Evolutionary conservation across 2,888 invertebrate genomes (phyloP), one percentile per base, ranked within the genome.

Genomic region (Lucinisca nassula): DNA sequence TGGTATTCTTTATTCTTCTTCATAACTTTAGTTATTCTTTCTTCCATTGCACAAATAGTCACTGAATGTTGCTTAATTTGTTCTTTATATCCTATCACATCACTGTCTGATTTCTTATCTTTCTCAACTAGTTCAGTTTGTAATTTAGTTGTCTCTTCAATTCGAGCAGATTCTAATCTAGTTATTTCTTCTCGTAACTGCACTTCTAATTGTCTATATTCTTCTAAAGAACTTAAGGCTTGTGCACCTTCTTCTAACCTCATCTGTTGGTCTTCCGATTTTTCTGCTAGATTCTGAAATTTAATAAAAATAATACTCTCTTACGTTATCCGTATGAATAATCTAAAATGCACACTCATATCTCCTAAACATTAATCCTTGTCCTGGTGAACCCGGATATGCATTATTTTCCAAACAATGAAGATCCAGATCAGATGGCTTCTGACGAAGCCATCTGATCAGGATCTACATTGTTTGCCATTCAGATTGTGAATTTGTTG

Each of bases 11-110:
- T 95, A 83, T 95, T 95, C 85, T 94, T 95, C 91, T 95, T 96
- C 82, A 93, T 93, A 14, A 95, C 91, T 84, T 95, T 96, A 70
- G 92, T 92, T 35, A 96, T 83, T 30, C 95, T 89, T 79, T 96
- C 96, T 88, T 96, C 96, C 95, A 96, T 95, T 76, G 95, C 92
- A 89, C 95, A 95, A 76, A 96, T 96, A 38, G 96, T 96, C 27
- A 96, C 95, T 2, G 96, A 95, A 89, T 96, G 96, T 88, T 96
- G 96, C 55, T 93, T 94, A 14, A 95, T 94, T 86, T 96, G 96
- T 87, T 96, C 96, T 84, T 94, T 95, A 89, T 94, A 96, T 21
- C 91, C 88, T 38, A 83, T 80, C 12, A 95, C 78, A 67, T 95
- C 94, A 72, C 88, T 88, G 24, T 94, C 93, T 24, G 79, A 89